Conservation (phyloP, 1,140 invertebrate species). For the Listronotus bonariensis region DNA sequence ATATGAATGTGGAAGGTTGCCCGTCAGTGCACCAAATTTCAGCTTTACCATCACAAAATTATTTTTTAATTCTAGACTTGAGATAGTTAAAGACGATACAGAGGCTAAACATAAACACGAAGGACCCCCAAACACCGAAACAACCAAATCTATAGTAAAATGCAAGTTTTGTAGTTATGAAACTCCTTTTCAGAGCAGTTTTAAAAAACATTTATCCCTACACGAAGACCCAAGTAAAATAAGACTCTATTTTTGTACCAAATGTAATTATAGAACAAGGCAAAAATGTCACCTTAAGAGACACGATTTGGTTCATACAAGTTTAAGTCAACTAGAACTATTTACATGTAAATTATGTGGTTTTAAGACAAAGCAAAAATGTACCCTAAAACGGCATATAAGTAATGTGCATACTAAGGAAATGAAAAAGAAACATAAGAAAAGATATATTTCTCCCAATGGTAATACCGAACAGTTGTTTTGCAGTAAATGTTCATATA, state of each 20-base stretch:
- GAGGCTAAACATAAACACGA: background rate
- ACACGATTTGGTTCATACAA: constrained; percentile 9
- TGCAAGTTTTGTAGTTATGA: constrained; percentile 11
- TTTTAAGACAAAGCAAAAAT: constrained; percentile 14
- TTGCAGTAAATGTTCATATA: constrained; percentile 21
- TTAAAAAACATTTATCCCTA: constrained; percentile 5
- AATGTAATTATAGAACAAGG: constrained; percentile 23
- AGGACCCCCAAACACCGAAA: too few relatives aligned
- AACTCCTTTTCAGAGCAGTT: background rate
- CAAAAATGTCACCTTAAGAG: constrained; percentile 17
- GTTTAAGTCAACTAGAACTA: background rate
- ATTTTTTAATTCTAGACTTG: too few relatives aligned
- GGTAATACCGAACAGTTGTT: background rate
- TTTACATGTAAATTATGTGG: constrained; percentile 11
- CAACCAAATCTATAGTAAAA: background rate
- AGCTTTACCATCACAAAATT: too few relatives aligned
- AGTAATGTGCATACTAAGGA: background rate
- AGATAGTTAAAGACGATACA: background rate
- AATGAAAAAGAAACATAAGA: background rate
- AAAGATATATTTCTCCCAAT: background rate
- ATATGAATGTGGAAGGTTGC: too few relatives aligned
- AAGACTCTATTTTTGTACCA: constrained; percentile 2
- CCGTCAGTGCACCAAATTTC: too few relatives aligned
- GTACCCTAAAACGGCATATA: constrained; percentile 15
- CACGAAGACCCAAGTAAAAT: constrained; percentile 19